Conservation (phyloP, 2,113 vertebrate species). For the Beaufortia kweichowensis region DNA sequence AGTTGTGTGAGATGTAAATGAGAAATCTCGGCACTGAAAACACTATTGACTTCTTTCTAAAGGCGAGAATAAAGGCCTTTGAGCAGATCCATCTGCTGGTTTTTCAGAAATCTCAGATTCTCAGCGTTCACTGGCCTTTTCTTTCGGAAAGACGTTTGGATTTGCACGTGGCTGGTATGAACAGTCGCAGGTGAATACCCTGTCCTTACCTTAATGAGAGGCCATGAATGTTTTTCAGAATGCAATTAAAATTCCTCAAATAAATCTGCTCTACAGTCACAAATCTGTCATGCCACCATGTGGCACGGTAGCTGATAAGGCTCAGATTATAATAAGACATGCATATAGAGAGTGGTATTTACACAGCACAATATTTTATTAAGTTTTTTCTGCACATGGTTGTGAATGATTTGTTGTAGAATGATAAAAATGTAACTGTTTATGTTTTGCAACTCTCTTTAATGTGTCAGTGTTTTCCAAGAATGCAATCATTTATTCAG, state of each 20-base stretch:
- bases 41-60: slow-evolving; percentile 18
- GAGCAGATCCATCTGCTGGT: slow-evolving; percentile 29
- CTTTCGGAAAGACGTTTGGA: background rate
- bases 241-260: slow-evolving; percentile 22
- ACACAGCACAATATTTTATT: background rate
- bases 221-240: background rate
- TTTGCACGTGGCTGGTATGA: slow-evolving; percentile 12
- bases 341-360: background rate
- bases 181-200: background rate
- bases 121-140: slow-evolving; percentile 18
- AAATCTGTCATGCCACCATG: too few species aligned
- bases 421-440: too few species aligned
- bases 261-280: background rate
- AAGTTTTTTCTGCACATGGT: too few species aligned
- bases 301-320: background rate
- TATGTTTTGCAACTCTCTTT: too few species aligned
- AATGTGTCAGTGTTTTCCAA: too few species aligned
- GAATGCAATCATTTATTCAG: too few species aligned
- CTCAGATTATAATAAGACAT: background rate
- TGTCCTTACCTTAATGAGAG: background rate
- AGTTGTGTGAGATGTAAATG: slow-evolving; percentile 28
- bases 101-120: background rate
- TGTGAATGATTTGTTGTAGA: too few species aligned
- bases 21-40: slow-evolving; percentile 23
- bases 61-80: slow-evolving; percentile 14